phyloP scores from a whole-genome alignment of 2,888 invertebrate species.

The Dynastes maya region DNA sequence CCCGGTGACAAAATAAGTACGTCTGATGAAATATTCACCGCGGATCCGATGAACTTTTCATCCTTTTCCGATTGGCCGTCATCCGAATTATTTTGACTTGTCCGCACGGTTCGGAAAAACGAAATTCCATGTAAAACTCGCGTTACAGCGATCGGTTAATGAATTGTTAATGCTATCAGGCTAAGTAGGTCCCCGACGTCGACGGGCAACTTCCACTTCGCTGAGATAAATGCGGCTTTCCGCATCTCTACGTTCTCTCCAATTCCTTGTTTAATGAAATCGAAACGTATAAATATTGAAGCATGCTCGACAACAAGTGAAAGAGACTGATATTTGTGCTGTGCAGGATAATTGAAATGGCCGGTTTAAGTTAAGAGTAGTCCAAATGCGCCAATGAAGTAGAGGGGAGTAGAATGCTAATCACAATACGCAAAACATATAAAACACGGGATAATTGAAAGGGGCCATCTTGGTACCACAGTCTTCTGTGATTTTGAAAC shows the following conservation, averaged over 20 bases:
- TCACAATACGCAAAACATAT: no score
- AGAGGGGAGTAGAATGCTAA: no score
- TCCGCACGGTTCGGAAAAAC: neutral
- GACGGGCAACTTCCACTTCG: neutral
- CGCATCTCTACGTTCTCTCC: conserved; percentile 1
- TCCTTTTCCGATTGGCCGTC: neutral
- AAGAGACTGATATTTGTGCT: no score
- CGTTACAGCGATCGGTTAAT: conserved; percentile 11
- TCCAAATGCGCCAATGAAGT: no score
- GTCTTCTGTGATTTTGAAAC: no score
- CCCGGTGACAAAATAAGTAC: conserved; percentile 5
- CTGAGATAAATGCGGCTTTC: neutral
- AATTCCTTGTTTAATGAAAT: conserved; percentile 26
- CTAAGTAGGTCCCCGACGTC: neutral
- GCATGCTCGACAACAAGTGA: neutral
- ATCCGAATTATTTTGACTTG: conserved; percentile 9
- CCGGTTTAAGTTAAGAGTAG: no score
- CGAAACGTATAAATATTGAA: conserved; percentile 28
- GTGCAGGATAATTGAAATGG: no score
- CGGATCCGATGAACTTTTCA: neutral
- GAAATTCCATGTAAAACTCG: neutral
- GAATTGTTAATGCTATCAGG: conserved; percentile 3
- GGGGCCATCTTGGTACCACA: no score
- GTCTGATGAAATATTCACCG: neutral
- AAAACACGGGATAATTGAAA: no score